A percentile compares a stretch with the other conserved stretches of the same genome.
These are phyloP conservation scores for Onychorhynchus coronatus DNA, from an alignment of 2,113 vertebrate species.

Conservation along the genomic window DNA sequence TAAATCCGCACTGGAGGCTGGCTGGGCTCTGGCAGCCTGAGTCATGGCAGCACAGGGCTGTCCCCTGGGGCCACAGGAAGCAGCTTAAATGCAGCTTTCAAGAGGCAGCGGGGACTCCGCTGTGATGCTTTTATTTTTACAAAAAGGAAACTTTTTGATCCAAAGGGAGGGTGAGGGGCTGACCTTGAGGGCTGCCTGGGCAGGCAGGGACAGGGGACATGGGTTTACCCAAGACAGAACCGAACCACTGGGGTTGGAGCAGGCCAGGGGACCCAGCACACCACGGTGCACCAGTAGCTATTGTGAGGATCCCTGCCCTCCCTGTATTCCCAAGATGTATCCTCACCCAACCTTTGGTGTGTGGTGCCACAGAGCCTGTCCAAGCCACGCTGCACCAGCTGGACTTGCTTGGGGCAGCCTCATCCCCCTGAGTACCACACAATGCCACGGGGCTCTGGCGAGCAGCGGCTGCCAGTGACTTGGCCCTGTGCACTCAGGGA, in stretches of 20 bases:
- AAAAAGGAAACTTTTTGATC: background rate
- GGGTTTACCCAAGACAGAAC: background rate
- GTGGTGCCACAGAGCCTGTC: rapidly evolving
- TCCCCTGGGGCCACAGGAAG: constrained; percentile 39
- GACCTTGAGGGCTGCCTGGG: background rate
- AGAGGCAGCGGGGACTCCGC: constrained; percentile 2
- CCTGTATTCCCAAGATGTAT: background rate
- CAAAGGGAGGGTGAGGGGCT: background rate
- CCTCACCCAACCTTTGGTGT: background rate
- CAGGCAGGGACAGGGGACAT: rapidly evolving
- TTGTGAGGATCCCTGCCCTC: background rate
- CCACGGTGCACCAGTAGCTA: background rate
- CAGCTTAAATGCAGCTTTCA: constrained; percentile 38
- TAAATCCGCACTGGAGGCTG: background rate
- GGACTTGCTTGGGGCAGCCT: background rate
- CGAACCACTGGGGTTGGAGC: rapidly evolving
- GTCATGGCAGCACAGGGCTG: constrained; percentile 1
- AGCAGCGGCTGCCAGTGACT: rapidly evolving
- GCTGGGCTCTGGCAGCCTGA: constrained; percentile 38
- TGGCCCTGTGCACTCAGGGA: rapidly evolving
- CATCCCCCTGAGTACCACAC: background rate
- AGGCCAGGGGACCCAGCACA: background rate
- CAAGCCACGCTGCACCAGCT: rapidly evolving
- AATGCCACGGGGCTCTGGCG: background rate
- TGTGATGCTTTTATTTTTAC: background rate